Conservation (phyloP, 2,888 invertebrate genomes). For the Tanytarsus gracilentus region DNA sequence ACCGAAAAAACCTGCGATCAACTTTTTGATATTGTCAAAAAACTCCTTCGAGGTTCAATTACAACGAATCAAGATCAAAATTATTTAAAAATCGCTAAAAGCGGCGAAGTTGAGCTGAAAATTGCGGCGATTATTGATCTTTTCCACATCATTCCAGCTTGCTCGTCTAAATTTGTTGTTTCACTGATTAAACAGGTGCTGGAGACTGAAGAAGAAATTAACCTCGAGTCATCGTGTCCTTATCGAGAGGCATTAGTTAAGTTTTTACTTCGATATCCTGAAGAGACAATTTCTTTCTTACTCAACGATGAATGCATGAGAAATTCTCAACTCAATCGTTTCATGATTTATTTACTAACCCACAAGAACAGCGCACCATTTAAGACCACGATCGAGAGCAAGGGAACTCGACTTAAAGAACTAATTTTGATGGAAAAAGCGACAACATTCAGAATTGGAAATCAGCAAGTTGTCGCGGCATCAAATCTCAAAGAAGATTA, state of each 20-base stretch:
- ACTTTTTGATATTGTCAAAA: slow-evolving; percentile 74
- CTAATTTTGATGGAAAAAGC: slow-evolving; percentile 35
- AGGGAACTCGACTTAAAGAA: slow-evolving; percentile 37
- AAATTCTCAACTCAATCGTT: slow-evolving; percentile 78
- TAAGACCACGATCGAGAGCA: slow-evolving; percentile 65
- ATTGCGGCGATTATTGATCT: slow-evolving; percentile 81
- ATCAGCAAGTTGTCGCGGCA: slow-evolving; percentile 35
- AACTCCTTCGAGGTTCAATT: slow-evolving; percentile 73
- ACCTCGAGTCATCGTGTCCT: slow-evolving; percentile 85
- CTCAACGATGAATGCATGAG: slow-evolving; percentile 70
- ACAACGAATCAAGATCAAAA: slow-evolving; percentile 59
- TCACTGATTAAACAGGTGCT: slow-evolving; percentile 73
- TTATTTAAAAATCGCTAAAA: slow-evolving; percentile 61
- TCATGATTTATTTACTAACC: slow-evolving; percentile 71
- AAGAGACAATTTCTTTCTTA: slow-evolving; percentile 69
- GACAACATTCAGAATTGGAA: slow-evolving; percentile 43
- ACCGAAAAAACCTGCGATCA: slow-evolving; percentile 93
- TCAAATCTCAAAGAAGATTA: slow-evolving; percentile 54
- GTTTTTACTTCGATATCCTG: slow-evolving; percentile 77
- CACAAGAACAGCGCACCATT: slow-evolving; percentile 73
- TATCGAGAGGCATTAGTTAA: slow-evolving; percentile 81
- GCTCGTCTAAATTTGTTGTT: slow-evolving; percentile 79
- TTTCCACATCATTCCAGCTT: slow-evolving; percentile 88
- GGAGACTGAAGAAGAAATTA: slow-evolving; percentile 77
- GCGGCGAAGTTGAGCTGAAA: slow-evolving; percentile 79